These are phyloP conservation scores for Chionis minor DNA, from an alignment of 2,113 vertebrate genomes.

Conservation along the genomic window DNA sequence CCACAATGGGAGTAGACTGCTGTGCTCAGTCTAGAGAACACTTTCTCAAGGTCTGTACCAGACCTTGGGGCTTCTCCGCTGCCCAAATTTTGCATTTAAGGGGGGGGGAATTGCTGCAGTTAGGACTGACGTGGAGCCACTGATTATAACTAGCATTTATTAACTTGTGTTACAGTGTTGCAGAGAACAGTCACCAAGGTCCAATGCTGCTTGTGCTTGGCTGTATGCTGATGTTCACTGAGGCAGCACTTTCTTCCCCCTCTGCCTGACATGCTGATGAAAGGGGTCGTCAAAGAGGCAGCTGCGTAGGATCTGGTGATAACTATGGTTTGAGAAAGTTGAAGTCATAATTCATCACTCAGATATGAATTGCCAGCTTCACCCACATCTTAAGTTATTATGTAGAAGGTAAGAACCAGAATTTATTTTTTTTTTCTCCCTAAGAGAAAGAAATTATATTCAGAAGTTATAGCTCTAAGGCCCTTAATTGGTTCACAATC, in stretches of 20 bases:
- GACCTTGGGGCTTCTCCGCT: not conserved
- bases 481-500: conserved; percentile 42
- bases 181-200: not conserved
- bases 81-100: not conserved
- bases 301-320: not conserved
- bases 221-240: not conserved
- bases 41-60: not conserved
- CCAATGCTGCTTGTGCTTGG: not conserved
- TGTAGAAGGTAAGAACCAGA: not conserved
- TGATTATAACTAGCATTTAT: not conserved
- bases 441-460: not conserved
- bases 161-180: not conserved
- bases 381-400: not conserved
- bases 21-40: not conserved
- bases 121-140: not conserved
- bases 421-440: not conserved
- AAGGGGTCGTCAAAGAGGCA: not conserved
- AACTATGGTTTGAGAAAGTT: not conserved
- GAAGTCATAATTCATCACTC: not conserved
- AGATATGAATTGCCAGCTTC: not conserved
- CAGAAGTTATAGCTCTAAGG: not conserved
- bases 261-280: not conserved
- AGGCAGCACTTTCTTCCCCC: not conserved
- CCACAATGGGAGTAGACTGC: not conserved
- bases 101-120: not conserved